Conservation (phyloP, 2,888 invertebrate genomes). For the Drosophila pseudotalamancana region DNA sequence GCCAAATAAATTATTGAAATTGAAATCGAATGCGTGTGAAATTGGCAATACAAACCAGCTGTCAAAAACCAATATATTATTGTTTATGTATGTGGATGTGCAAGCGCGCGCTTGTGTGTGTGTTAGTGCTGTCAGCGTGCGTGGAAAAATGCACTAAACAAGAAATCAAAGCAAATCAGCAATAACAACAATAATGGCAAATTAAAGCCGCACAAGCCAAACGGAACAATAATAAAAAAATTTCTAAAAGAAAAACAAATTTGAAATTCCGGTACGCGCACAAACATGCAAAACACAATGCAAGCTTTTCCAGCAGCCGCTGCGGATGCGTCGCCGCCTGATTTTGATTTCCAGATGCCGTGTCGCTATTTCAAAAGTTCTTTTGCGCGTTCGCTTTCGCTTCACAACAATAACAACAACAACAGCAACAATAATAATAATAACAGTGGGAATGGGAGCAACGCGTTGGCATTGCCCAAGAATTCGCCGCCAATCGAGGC, state of each 20-base stretch:
- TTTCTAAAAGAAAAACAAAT: constrained; percentile 26
- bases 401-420: constrained; percentile 73
- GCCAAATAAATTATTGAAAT: constrained; percentile 35
- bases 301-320: constrained; percentile 43
- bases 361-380: constrained; percentile 86
- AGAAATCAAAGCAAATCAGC: constrained; percentile 40
- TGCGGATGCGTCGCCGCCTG: constrained; percentile 67
- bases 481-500: constrained; percentile 60
- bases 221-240: constrained; percentile 8
- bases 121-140: constrained; percentile 36
- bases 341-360: constrained; percentile 83
- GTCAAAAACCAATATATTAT: constrained; percentile 23
- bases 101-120: neutral
- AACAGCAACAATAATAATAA: constrained; percentile 48
- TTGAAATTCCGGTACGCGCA: constrained; percentile 25
- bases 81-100: constrained; percentile 8
- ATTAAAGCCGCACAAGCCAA: constrained; percentile 36
- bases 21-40: constrained; percentile 37
- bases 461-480: constrained; percentile 55
- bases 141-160: constrained; percentile 65
- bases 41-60: constrained; percentile 29
- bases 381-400: constrained; percentile 86
- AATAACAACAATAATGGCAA: constrained; percentile 45
- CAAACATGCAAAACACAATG: constrained; percentile 50
- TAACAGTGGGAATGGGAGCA: constrained; percentile 37